Percentiles rank a stretch among this genome's conserved stretches.
These are phyloP conservation scores for Bombus confusus DNA, from an alignment of 1,140 invertebrate species.

Conservation along the genomic window DNA sequence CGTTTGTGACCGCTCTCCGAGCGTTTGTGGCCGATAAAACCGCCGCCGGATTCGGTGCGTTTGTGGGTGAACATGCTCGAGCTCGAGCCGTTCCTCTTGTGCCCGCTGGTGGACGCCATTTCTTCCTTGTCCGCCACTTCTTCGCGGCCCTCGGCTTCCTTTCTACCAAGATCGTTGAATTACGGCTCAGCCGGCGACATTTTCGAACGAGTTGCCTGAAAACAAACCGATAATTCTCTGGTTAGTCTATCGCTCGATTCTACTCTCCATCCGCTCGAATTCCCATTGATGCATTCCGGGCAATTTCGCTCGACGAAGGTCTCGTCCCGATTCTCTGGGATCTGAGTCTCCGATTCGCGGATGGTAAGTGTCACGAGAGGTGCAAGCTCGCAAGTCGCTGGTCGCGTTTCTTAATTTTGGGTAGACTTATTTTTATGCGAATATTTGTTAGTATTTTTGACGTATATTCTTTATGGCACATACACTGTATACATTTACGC, in stretches of 20 bases:
- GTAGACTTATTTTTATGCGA: too few species aligned
- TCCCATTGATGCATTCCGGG: too few species aligned
- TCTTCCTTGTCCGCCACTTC: constrained; percentile 38
- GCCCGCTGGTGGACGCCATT: constrained; percentile 78
- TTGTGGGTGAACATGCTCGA: constrained; percentile 79
- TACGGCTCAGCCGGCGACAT: constrained; percentile 49
- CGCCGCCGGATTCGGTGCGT: constrained; percentile 76
- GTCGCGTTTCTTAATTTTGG: too few species aligned
- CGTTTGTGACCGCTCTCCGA: constrained; percentile 78
- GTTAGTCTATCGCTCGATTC: not conserved
- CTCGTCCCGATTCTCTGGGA: too few species aligned
- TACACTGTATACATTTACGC: too few species aligned
- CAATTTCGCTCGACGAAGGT: too few species aligned
- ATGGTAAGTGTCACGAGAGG: too few species aligned
- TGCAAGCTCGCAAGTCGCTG: too few species aligned
- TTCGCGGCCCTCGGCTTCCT: constrained; percentile 8
- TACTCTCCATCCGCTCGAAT: not conserved
- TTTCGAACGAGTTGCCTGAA: constrained; percentile 43
- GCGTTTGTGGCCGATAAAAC: constrained; percentile 78
- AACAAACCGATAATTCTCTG: not conserved
- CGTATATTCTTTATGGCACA: too few species aligned
- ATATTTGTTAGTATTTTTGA: too few species aligned
- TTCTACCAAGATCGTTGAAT: constrained; percentile 41
- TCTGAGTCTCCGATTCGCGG: too few species aligned
- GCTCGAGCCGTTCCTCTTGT: constrained; percentile 79